These are phyloP conservation scores for Sturnira hondurensis DNA, from an alignment of 2,113 vertebrate species.

Conservation along the genomic window DNA sequence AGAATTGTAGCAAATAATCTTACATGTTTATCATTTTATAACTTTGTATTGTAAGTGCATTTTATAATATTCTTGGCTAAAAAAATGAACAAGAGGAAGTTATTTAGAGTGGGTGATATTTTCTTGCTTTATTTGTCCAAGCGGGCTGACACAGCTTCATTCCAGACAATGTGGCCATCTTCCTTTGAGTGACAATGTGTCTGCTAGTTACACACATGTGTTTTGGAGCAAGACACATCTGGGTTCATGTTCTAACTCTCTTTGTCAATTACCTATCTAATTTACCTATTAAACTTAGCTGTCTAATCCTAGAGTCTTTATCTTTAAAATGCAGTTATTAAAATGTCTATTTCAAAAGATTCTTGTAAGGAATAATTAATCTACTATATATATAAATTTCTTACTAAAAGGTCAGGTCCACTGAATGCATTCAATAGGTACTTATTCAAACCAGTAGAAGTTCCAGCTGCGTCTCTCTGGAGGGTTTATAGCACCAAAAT, in stretches of 20 bases:
- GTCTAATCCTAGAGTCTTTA: background rate
- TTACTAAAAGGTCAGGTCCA: background rate
- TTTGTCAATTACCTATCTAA: background rate
- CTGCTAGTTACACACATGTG: background rate
- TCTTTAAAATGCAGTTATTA: background rate
- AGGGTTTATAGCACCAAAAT: background rate
- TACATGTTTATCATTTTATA: background rate
- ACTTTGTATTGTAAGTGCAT: background rate
- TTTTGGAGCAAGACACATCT: background rate
- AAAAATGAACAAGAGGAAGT: background rate
- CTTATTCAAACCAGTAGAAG: background rate
- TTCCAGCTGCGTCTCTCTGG: rapidly evolving
- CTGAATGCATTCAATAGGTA: background rate
- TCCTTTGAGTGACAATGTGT: background rate
- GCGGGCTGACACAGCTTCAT: background rate
- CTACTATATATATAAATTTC: background rate
- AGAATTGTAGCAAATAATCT: background rate
- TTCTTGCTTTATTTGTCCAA: background rate
- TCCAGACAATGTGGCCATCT: background rate
- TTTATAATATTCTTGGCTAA: background rate
- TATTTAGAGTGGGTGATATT: background rate
- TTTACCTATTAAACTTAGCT: background rate
- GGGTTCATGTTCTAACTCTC: background rate
- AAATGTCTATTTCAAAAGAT: background rate
- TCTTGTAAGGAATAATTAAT: background rate